A percentile compares a stretch with the other conserved stretches of the same genome.
These are phyloP conservation scores for Nematopogon swammerdamellus DNA, from an alignment of 2,888 invertebrate species.

Conservation along the genomic window DNA sequence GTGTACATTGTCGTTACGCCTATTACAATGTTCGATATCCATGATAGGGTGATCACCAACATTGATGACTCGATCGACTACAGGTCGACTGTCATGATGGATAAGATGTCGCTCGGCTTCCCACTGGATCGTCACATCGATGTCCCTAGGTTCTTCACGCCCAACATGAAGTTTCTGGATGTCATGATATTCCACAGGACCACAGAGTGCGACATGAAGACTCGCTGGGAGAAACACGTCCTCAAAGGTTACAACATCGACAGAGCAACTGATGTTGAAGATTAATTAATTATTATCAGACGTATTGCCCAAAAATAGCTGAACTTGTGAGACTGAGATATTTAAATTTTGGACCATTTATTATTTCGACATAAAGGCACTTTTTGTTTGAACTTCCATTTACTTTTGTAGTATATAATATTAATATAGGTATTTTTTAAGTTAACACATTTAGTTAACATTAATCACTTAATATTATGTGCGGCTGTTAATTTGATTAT, in stretches of 20 bases:
- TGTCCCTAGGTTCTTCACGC: slow-evolving; percentile 56
- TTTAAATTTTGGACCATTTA: too few relatives aligned
- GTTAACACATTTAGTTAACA: too few relatives aligned
- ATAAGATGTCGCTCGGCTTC: slow-evolving; percentile 66
- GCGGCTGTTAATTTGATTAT: too few relatives aligned
- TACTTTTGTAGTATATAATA: too few relatives aligned
- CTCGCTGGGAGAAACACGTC: slow-evolving; percentile 36
- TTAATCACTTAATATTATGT: too few relatives aligned
- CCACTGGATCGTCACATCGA: slow-evolving; percentile 69
- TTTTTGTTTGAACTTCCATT: too few relatives aligned
- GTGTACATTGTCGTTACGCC: slow-evolving; percentile 63
- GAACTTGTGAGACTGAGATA: too few relatives aligned
- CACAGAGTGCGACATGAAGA: slow-evolving; percentile 39
- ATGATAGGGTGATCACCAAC: slow-evolving; percentile 29
- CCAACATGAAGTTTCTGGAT: slow-evolving; percentile 65
- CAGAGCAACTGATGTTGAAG: too few relatives aligned
- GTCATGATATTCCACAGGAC: slow-evolving; percentile 62
- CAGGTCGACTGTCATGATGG: slow-evolving; percentile 44
- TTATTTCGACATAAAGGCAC: too few relatives aligned
- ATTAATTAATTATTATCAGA: too few relatives aligned
- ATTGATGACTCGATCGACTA: slow-evolving; percentile 38
- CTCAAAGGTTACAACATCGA: slow-evolving; percentile 33
- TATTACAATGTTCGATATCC: slow-evolving; percentile 25
- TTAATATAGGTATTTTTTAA: too few relatives aligned
- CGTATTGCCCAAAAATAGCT: too few relatives aligned